These are phyloP conservation scores for Sciurus niger DNA, from an alignment of 2,113 vertebrate species.

Conservation along the genomic window DNA sequence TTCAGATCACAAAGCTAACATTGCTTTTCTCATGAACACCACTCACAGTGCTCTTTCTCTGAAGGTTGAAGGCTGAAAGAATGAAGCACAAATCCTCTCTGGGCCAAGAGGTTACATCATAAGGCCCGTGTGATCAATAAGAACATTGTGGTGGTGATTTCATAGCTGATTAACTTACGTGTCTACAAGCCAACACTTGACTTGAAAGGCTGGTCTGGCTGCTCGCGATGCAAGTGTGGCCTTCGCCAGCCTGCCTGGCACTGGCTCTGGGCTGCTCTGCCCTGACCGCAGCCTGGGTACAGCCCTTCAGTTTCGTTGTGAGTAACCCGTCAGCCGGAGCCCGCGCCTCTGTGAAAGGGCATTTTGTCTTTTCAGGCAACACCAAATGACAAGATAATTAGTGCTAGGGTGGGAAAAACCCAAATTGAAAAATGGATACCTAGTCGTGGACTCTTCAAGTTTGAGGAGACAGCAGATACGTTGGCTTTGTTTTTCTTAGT, in stretches of 20 bases:
- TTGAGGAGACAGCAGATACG: slow-evolving; percentile 87
- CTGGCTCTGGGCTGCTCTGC: slow-evolving; percentile 77
- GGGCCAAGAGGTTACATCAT: slow-evolving; percentile 83
- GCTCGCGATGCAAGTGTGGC: slow-evolving; percentile 82
- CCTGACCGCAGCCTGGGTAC: slow-evolving; percentile 85
- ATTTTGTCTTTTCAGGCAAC: slow-evolving; percentile 81
- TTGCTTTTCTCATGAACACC: slow-evolving; percentile 49
- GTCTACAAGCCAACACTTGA: slow-evolving; percentile 87
- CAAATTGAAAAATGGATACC: slow-evolving; percentile 77
- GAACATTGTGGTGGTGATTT: slow-evolving; percentile 84
- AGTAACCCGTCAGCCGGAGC: slow-evolving; percentile 86
- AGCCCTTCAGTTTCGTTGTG: slow-evolving; percentile 86
- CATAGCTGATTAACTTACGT: slow-evolving; percentile 85
- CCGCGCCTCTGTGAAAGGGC: slow-evolving; percentile 79
- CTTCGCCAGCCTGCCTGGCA: slow-evolving; percentile 86
- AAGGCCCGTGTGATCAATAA: slow-evolving; percentile 87
- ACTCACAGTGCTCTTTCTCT: slow-evolving; percentile 72
- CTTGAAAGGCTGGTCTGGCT: slow-evolving; percentile 87
- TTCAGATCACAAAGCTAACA: not conserved
- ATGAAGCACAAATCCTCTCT: slow-evolving; percentile 81
- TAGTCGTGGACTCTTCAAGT: slow-evolving; percentile 87
- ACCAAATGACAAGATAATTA: slow-evolving; percentile 81
- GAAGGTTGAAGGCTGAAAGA: slow-evolving; percentile 77
- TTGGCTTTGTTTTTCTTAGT: slow-evolving; percentile 83
- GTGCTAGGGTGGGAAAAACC: slow-evolving; percentile 74